These are phyloP conservation scores for Tribolium madens DNA, from an alignment of 1,140 invertebrate species.

Conservation along the genomic window DNA sequence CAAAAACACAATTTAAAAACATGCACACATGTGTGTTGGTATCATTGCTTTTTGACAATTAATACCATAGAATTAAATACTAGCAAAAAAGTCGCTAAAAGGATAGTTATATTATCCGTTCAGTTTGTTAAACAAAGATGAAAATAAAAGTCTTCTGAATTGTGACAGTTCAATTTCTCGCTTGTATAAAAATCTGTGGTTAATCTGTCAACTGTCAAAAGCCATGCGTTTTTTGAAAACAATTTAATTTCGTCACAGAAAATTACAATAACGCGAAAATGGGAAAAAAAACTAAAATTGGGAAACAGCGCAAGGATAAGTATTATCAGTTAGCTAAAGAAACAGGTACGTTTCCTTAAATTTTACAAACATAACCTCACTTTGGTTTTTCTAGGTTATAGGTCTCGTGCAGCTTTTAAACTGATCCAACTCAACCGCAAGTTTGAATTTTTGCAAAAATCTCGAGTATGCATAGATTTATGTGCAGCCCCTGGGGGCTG, in stretches of 20 bases:
- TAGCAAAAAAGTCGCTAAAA: no score
- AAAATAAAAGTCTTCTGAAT: no score
- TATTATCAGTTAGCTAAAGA: conserved; percentile 99
- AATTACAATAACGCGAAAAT: conserved; percentile 69
- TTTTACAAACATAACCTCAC: background rate
- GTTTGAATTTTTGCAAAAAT: conserved; percentile 97
- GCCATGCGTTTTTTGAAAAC: background rate
- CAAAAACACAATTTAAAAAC: no score
- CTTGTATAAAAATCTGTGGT: no score
- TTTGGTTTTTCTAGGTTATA: conserved; percentile 79
- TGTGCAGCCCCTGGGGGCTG: conserved; percentile 99
- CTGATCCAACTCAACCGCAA: conserved; percentile 98
- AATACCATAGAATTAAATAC: no score
- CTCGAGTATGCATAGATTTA: conserved; percentile 95
- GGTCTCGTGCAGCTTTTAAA: conserved; percentile 98
- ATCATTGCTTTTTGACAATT: no score
- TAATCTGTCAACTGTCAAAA: background rate
- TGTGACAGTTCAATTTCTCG: no score
- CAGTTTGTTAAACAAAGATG: no score
- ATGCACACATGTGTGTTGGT: no score
- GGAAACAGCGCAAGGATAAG: conserved; percentile 98
- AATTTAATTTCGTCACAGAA: background rate
- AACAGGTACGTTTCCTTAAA: conserved; percentile 81
- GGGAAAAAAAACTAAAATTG: conserved; percentile 97
- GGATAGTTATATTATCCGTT: no score